phyloP scores from a whole-genome alignment of 2,113 vertebrate genomes.

The Noturus placidus region DNA sequence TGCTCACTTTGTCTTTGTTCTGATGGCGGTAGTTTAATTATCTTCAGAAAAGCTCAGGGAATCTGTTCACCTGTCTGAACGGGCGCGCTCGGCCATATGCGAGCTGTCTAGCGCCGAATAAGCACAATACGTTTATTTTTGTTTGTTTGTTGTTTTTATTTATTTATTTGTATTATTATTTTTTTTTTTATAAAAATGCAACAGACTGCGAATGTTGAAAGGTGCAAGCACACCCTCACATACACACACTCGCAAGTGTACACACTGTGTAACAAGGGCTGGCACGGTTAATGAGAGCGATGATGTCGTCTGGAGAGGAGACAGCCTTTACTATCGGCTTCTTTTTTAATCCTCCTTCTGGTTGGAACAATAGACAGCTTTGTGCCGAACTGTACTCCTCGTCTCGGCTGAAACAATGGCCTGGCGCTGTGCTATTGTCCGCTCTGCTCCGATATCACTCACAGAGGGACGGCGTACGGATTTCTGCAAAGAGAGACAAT shows the following conservation, averaged over 20 bases:
- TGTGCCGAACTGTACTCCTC: slow-evolving; percentile 5
- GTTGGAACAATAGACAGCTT: slow-evolving; percentile 30
- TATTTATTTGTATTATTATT: no score
- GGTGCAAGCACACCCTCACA: slow-evolving; percentile 2
- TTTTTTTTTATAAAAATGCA: neutral
- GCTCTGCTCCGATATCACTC: neutral
- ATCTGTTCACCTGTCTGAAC: slow-evolving; percentile 41
- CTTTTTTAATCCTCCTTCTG: slow-evolving; percentile 23
- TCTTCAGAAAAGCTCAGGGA: slow-evolving; percentile 28
- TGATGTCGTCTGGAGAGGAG: slow-evolving; percentile 22
- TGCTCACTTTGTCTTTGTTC: slow-evolving; percentile 29
- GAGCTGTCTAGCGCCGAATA: slow-evolving; percentile 44
- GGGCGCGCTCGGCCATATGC: slow-evolving; percentile 49
- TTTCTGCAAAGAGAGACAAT: slow-evolving; percentile 14
- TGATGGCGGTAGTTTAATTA: slow-evolving; percentile 42
- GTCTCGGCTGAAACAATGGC: slow-evolving; percentile 39
- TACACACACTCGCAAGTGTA: neutral
- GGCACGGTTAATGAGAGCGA: slow-evolving; percentile 16
- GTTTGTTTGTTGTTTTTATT: no score
- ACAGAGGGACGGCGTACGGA: neutral
- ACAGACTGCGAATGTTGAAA: slow-evolving; percentile 29
- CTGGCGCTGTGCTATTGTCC: slow-evolving; percentile 9
- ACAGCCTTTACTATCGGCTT: slow-evolving; percentile 8
- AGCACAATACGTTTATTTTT: slow-evolving; percentile 37
- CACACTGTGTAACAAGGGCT: neutral